Conservation (phyloP, 1,140 invertebrate genomes). For the Tetramorium parvispinum region DNA sequence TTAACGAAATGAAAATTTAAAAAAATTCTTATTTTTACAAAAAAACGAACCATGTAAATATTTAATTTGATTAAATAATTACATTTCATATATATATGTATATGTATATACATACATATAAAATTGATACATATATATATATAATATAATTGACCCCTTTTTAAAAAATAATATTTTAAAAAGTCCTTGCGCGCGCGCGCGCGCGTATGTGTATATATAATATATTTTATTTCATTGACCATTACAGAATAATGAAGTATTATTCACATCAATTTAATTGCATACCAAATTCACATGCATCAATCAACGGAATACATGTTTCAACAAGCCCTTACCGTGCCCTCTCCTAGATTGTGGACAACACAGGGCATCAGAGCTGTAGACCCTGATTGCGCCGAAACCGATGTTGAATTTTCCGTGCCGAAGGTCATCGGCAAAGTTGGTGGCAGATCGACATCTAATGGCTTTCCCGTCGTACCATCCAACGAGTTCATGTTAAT, state of each 20-base stretch:
- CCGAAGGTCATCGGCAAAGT: constrained; percentile 89
- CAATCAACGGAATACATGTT: constrained; percentile 5
- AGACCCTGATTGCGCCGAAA: constrained; percentile 93
- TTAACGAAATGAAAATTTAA: background rate
- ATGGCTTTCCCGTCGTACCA: constrained; percentile 72
- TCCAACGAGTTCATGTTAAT: constrained; percentile 81
- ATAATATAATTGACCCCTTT: too few species aligned
- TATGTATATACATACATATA: too few species aligned
- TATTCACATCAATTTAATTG: background rate
- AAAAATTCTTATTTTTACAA: background rate
- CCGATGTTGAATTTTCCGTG: constrained; percentile 92
- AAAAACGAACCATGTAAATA: background rate
- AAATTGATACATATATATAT: too few species aligned
- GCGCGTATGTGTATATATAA: background rate
- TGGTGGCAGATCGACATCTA: constrained; percentile 81
- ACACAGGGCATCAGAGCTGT: constrained; percentile 93
- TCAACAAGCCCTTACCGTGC: constrained; percentile 87
- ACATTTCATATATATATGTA: too few species aligned
- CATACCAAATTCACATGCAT: background rate
- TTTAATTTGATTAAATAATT: background rate
- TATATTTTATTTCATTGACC: background rate
- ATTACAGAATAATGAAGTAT: background rate
- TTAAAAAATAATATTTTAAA: too few species aligned
- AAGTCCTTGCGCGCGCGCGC: too few species aligned
- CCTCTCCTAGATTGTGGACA: constrained; percentile 93